Conservation (phyloP, 2,888 invertebrate species). For the Fragum fragum region DNA sequence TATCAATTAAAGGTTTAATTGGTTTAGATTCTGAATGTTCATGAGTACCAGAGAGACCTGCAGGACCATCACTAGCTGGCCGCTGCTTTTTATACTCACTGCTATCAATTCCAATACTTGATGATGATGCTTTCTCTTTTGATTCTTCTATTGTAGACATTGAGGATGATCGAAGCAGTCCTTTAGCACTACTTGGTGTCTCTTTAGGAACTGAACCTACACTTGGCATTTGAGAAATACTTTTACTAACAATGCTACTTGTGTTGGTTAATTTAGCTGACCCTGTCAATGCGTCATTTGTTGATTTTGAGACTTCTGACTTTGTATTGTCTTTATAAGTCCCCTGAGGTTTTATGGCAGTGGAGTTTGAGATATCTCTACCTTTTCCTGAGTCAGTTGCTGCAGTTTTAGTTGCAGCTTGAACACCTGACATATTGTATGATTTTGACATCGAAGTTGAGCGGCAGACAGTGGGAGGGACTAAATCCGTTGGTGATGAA, state of each 20-base stretch:
- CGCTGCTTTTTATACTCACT: constrained; percentile 29
- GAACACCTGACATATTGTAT: constrained; percentile 61
- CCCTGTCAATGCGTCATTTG: constrained; percentile 36
- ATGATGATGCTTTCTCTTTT: constrained; percentile 58
- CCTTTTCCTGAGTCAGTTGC: neutral
- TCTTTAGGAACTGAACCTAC: constrained; percentile 46
- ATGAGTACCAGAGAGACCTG: constrained; percentile 24
- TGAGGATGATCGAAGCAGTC: constrained; percentile 57
- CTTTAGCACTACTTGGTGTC: constrained; percentile 33
- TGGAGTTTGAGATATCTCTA: neutral
- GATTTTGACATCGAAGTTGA: constrained; percentile 61
- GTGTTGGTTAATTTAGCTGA: constrained; percentile 43
- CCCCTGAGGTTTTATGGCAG: constrained; percentile 20
- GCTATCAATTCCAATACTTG: constrained; percentile 55
- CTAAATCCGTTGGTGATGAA: constrained; percentile 56
- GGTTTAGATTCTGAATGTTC: constrained; percentile 13
- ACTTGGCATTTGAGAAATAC: constrained; percentile 59
- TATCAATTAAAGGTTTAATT: constrained; percentile 70
- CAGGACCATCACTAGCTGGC: constrained; percentile 62
- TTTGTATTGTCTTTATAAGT: constrained; percentile 22
- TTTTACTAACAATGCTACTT: constrained; percentile 56
- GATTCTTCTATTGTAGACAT: constrained; percentile 66
- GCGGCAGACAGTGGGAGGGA: constrained; percentile 45
- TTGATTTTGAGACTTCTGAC: constrained; percentile 47
- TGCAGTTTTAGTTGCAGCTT: constrained; percentile 24